Evolutionary conservation across 2,113 vertebrate genomes (phyloP).

Genomic region (Tapirus terrestris): DNA sequence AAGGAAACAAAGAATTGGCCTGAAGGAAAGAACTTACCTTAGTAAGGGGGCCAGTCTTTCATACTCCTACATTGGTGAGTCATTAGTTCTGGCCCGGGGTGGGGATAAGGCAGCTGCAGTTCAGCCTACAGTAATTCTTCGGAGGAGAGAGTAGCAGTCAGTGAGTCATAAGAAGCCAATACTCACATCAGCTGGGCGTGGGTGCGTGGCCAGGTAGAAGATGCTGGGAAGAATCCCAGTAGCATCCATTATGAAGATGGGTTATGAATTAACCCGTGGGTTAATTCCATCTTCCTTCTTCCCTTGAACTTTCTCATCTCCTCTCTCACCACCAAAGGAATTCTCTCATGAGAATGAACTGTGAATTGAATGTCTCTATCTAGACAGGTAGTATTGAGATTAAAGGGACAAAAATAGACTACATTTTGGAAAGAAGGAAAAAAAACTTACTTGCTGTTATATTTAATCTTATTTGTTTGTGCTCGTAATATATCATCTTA

Average conservation of each 20-base stretch:
- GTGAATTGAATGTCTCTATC: neutral
- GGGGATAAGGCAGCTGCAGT: neutral
- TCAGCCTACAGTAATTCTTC: neutral
- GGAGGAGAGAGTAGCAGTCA: neutral
- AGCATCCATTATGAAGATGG: neutral
- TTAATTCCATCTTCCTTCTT: neutral
- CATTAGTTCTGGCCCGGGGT: neutral
- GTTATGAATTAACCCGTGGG: neutral
- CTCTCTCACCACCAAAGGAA: neutral
- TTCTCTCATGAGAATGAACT: neutral
- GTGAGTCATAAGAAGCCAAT: neutral
- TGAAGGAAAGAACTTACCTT: neutral
- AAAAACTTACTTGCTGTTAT: neutral
- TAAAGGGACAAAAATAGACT: neutral
- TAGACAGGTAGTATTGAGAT: neutral
- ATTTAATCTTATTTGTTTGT: neutral
- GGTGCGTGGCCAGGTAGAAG: rapidly evolving
- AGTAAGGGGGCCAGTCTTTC: neutral
- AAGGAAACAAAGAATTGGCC: neutral
- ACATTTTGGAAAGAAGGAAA: neutral
- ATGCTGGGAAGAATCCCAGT: neutral
- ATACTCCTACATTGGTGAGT: neutral
- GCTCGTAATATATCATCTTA: neutral
- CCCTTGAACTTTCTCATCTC: neutral
- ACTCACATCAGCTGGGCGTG: neutral